Percentiles rank a stretch among this genome's conserved stretches.
These are phyloP conservation scores for Maccullochella peelii DNA, from an alignment of 2,113 vertebrate species.

Conservation along the genomic window DNA sequence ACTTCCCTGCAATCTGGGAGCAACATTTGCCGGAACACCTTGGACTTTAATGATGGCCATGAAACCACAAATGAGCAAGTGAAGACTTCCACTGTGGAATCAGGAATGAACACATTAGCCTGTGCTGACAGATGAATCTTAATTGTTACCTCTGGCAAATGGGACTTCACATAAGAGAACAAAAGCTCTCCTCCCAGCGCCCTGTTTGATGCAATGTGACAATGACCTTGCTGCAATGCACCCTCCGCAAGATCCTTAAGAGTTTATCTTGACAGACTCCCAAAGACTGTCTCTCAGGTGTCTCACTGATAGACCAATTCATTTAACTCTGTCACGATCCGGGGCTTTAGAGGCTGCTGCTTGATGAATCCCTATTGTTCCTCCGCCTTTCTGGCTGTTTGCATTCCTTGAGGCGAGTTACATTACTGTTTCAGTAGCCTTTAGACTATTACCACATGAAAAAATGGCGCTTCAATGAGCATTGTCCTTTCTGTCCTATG, in stretches of 20 bases:
- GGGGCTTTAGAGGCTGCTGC: conserved; percentile 70
- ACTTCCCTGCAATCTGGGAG: conserved; percentile 43
- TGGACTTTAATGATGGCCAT: conserved; percentile 66
- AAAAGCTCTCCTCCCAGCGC: conserved; percentile 73
- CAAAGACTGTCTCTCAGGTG: conserved; percentile 79
- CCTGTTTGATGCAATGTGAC: conserved; percentile 82
- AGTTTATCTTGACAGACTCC: conserved; percentile 81
- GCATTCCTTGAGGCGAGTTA: conserved; percentile 58
- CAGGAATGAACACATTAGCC: conserved; percentile 74
- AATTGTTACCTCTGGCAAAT: conserved; percentile 83
- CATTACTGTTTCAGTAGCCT: conserved; percentile 68
- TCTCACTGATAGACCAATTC: conserved; percentile 81
- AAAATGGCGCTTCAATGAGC: conserved; percentile 6
- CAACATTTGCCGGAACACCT: conserved; percentile 60
- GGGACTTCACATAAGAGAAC: conserved; percentile 77
- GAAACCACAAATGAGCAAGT: conserved; percentile 62
- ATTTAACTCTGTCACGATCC: conserved; percentile 80
- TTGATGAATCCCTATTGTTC: conserved; percentile 78
- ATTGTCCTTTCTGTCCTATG: conserved; percentile 42
- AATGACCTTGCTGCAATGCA: conserved; percentile 82
- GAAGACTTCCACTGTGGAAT: conserved; percentile 57
- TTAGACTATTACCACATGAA: conserved; percentile 54
- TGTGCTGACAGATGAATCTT: conserved; percentile 79
- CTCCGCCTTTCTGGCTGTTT: conserved; percentile 67
- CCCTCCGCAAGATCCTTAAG: conserved; percentile 70